Base-by-base conservation (phyloP, 2,888 invertebrate genomes). In the Fragum fragum region DNA sequence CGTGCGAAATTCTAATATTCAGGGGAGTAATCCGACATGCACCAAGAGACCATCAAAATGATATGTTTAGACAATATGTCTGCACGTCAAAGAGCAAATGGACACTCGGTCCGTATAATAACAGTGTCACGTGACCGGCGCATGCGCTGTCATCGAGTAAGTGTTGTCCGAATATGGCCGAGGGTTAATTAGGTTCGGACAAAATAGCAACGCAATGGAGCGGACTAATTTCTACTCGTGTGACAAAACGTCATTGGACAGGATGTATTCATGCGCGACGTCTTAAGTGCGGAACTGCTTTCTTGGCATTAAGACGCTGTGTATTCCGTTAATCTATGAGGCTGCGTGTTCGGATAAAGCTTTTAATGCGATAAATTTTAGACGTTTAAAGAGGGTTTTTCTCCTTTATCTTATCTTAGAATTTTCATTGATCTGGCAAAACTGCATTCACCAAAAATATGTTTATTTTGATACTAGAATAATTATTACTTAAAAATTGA, bases 81-180 rank as follows among this genome's bases (percentile, higher is more conserved):
- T 59, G 57, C 70, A 70, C 61, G 59, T 36, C 29, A 53, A 59
- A 59, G 47, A 76, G 70, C 76, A 76, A 76, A 61, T 75, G 75
- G 70, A 76, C 76, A 76, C 57, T 57, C 72, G 32, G 5, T 21
- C 29, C 57, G 72, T 59, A 76, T 63, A 69, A 59, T 42, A 28
- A 42, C 36, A 21, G 16, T 23, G 59, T n/a, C 79, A 79, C 79
- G 79, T 70, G 79, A 73, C 70, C 47, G 29, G 53, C 42, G 74
- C 68, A 69, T 32, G 79, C 39, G 69, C 70, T 36, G 61, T 26
- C 28, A 42, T n/a, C 36, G 32, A 52, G 70, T 52, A 79, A 69
- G 68, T 61, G 76, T 71, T 59, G 73, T 70, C 70, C 74, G 73
- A 74, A 52, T 52, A 59, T 69, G 73, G 73, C 61, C 73, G 59